Conservation (phyloP, 2,113 vertebrate genomes). For the Lagopus muta region DNA sequence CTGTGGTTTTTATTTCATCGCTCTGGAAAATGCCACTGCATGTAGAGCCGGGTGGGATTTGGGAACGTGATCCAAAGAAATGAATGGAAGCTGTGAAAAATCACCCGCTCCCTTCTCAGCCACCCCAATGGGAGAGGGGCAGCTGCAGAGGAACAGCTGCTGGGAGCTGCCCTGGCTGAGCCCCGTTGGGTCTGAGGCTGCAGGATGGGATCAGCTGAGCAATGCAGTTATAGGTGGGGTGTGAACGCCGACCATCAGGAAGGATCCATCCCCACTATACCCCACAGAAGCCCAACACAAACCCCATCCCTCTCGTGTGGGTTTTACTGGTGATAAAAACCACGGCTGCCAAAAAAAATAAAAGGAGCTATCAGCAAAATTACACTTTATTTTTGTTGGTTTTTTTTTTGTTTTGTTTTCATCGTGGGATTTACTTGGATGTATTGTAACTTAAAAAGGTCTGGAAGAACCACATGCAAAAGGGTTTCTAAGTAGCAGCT, state of each 20-base stretch:
- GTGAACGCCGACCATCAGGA: accelerated
- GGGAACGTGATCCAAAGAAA: background rate
- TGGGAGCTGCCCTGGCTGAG: background rate
- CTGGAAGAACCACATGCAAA: constrained; percentile 84
- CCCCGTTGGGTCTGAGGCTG: no score
- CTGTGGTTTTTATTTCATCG: background rate
- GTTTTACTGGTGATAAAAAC: constrained; percentile 88
- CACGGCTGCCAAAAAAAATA: constrained; percentile 48
- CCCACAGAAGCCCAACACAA: background rate
- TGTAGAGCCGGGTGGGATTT: background rate
- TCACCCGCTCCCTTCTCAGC: background rate
- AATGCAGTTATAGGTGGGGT: background rate
- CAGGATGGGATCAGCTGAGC: no score
- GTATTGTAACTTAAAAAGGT: constrained; percentile 80
- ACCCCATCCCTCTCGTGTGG: background rate
- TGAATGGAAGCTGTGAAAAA: background rate
- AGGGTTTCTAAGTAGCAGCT: constrained; percentile 80
- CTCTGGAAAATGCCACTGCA: background rate
- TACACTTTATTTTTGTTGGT: constrained; percentile 69
- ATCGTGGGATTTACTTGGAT: constrained; percentile 62
- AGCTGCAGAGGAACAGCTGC: background rate
- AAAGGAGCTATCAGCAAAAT: constrained; percentile 79
- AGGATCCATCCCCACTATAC: background rate
- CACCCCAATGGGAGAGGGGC: background rate
- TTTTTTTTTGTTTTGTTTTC: background rate